These are phyloP conservation scores for Diplolepis rosae DNA, from an alignment of 2,888 invertebrate species.

Conservation along the genomic window DNA sequence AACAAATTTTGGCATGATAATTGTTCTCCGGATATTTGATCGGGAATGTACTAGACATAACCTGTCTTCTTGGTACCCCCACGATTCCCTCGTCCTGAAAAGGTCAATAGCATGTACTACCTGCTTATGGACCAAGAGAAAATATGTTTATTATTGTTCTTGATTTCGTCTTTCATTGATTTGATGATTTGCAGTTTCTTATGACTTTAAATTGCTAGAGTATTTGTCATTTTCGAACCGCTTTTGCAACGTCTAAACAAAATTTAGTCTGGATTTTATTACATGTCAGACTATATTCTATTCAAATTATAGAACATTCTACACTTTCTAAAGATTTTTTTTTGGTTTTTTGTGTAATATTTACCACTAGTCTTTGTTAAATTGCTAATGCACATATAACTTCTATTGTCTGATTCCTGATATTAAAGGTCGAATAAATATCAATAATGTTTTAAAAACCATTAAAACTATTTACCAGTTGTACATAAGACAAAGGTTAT, in stretches of 20 bases:
- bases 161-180: background rate
- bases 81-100: conserved; percentile 48
- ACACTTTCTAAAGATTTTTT: too few relatives aligned
- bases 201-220: background rate
- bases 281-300: too few relatives aligned
- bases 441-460: too few relatives aligned
- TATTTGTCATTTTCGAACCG: background rate
- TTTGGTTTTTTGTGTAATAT: too few relatives aligned
- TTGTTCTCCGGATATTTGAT: conserved; percentile 16
- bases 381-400: too few relatives aligned
- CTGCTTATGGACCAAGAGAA: background rate
- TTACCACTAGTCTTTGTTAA: too few relatives aligned
- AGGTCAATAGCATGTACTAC: conserved; percentile 60
- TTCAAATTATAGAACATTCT: too few relatives aligned
- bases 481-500: too few relatives aligned
- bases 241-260: background rate
- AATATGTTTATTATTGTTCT: conserved; percentile 13
- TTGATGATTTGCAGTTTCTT: background rate
- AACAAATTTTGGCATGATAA: conserved; percentile 8
- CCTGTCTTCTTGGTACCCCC: conserved; percentile 51
- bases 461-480: too few relatives aligned
- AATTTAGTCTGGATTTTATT: background rate
- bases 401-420: too few relatives aligned
- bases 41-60: conserved; percentile 58
- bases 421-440: too few relatives aligned